A percentile compares a stretch with the other conserved stretches of the same genome.
Evolutionary conservation across 2,113 vertebrate genomes (phyloP).

Genomic region (Hiodon tergisus): DNA sequence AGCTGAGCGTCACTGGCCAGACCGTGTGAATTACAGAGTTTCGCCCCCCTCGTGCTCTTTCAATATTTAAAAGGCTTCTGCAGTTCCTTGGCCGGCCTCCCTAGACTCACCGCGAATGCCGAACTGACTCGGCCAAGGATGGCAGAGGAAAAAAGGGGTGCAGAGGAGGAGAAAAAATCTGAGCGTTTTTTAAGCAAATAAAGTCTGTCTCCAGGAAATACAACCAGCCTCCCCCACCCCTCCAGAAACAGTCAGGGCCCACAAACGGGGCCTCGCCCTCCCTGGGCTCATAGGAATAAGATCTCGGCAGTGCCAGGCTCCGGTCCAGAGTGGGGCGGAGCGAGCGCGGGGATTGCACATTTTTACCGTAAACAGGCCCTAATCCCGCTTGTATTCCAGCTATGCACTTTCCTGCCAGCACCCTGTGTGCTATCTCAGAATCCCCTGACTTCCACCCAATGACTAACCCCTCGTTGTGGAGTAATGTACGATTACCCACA

Average conservation of each 20-base stretch:
- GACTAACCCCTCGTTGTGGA: slow-evolving; percentile 1
- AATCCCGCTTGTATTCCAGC: slow-evolving; percentile 26
- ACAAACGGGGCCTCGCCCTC: not conserved
- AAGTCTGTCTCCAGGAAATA: slow-evolving; percentile 26
- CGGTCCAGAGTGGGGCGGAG: slow-evolving; percentile 12
- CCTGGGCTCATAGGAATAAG: slow-evolving; percentile 13
- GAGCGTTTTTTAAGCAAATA: slow-evolving; percentile 35
- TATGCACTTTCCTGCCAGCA: slow-evolving; percentile 2
- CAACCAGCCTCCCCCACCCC: not conserved
- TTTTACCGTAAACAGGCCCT: slow-evolving; percentile 44
- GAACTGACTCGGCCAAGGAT: slow-evolving; percentile 11
- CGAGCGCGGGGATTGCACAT: slow-evolving; percentile 25
- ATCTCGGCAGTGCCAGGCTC: slow-evolving; percentile 19
- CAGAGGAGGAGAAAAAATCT: slow-evolving; percentile 20
- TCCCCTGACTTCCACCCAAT: not conserved
- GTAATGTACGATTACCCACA: slow-evolving; percentile 1
- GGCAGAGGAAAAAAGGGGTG: not conserved
- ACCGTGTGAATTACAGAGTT: not conserved
- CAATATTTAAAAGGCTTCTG: slow-evolving; percentile 33
- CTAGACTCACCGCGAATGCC: slow-evolving; percentile 31
- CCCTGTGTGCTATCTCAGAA: not conserved
- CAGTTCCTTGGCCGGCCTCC: slow-evolving; percentile 29
- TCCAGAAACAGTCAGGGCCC: slow-evolving; percentile 25
- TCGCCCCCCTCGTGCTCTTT: slow-evolving; percentile 16
- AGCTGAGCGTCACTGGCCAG: slow-evolving; percentile 5